phyloP scores from a whole-genome alignment of 2,888 invertebrate species.

The Hemicrepidius hirtus region DNA sequence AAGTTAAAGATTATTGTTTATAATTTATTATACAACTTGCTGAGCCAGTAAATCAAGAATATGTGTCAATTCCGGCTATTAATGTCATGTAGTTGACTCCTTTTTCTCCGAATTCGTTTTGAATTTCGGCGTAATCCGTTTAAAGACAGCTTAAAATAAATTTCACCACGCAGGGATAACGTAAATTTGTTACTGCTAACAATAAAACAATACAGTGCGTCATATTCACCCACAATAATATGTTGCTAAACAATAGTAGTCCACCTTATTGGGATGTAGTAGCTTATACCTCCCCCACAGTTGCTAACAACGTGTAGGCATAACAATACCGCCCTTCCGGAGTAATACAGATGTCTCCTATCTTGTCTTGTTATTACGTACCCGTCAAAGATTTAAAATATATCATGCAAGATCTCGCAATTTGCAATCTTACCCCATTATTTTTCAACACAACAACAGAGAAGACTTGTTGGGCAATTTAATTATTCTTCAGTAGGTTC shows the following conservation, averaged over 20 bases:
- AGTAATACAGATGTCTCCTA: slow-evolving; percentile 57
- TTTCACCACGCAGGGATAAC: slow-evolving; percentile 37
- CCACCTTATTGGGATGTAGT: slow-evolving; percentile 56
- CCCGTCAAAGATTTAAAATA: slow-evolving; percentile 50
- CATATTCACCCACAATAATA: slow-evolving; percentile 54
- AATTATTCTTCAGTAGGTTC: no score
- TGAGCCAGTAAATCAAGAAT: not conserved
- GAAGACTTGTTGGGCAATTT: no score
- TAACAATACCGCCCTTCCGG: slow-evolving; percentile 56
- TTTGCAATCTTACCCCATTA: no score
- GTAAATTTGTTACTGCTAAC: slow-evolving; percentile 44
- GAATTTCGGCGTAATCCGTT: slow-evolving; percentile 27
- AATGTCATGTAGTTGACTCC: not conserved
- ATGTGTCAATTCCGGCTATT: slow-evolving; percentile 10
- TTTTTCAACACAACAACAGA: no score
- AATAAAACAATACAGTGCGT: slow-evolving; percentile 56
- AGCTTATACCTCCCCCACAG: slow-evolving; percentile 56
- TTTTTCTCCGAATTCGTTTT: slow-evolving; percentile 14
- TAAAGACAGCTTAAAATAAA: slow-evolving; percentile 33
- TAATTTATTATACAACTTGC: no score
- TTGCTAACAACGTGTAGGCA: slow-evolving; percentile 55
- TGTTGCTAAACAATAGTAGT: slow-evolving; percentile 56
- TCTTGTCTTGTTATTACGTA: slow-evolving; percentile 45
- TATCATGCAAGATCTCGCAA: not conserved
- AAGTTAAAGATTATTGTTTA: no score